These are phyloP conservation scores for Parnassius apollo DNA, from an alignment of 2,888 invertebrate genomes.

Conservation along the genomic window DNA sequence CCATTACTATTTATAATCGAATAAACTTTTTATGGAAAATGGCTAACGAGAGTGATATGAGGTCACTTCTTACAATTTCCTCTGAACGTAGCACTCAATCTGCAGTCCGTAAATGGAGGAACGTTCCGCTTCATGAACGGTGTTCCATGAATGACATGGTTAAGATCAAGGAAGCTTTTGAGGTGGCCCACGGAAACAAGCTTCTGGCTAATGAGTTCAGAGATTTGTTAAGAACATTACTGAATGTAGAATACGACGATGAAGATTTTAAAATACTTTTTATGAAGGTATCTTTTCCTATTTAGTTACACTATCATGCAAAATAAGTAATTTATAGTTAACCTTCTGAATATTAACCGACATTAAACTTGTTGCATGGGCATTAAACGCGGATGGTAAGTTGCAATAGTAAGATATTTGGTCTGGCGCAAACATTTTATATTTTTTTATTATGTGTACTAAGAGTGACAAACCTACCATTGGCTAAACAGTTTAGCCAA, in stretches of 20 bases:
- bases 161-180: constrained; percentile 70
- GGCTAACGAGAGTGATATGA: constrained; percentile 59
- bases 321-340: too few species aligned
- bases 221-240: constrained; percentile 57
- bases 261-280: constrained; percentile 83
- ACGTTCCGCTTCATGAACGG: constrained; percentile 42
- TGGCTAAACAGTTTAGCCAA: too few species aligned
- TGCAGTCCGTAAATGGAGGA: constrained; percentile 47
- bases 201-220: constrained; percentile 66
- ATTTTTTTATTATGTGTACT: too few species aligned
- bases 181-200: constrained; percentile 59
- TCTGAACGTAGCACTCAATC: constrained; percentile 57
- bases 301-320: too few species aligned
- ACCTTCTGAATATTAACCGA: too few species aligned
- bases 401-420: too few species aligned
- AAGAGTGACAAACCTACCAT: too few species aligned
- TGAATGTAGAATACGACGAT: constrained; percentile 76
- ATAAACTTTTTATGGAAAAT: constrained; percentile 34
- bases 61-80: constrained; percentile 53
- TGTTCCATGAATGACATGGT: constrained; percentile 54
- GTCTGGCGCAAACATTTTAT: too few species aligned
- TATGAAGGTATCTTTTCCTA: constrained; percentile 69
- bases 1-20: background rate
- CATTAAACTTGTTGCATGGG: too few species aligned
- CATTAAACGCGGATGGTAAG: too few species aligned